Conservation (phyloP, 2,888 invertebrate genomes). For the Caenorhabditis drosophilae region DNA sequence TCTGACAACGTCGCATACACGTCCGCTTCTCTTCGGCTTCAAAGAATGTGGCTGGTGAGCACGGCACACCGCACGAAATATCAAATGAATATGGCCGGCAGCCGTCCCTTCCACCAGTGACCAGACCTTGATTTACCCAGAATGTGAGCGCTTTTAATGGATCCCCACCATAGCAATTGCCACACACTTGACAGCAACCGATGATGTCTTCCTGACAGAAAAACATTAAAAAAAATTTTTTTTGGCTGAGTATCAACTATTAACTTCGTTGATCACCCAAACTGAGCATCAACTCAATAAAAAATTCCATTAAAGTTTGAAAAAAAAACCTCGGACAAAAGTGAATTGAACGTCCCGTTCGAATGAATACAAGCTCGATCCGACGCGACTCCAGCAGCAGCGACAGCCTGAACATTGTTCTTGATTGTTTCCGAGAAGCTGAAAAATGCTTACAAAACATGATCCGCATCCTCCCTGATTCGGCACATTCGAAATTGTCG, state of each 20-base stretch:
- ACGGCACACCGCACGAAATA: conserved; percentile 63
- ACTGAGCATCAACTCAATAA: no score
- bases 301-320: not conserved
- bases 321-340: conserved; percentile 36
- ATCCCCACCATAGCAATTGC: conserved; percentile 68
- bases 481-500: conserved; percentile 60
- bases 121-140: conserved; percentile 66
- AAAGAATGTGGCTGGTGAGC: conserved; percentile 64
- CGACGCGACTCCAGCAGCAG: conserved; percentile 66
- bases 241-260: no score
- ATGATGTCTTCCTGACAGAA: conserved; percentile 48
- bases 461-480: conserved; percentile 69
- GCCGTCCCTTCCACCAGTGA: conserved; percentile 65
- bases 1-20: conserved; percentile 62
- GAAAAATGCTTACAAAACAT: conserved; percentile 57
- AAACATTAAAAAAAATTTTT: no score
- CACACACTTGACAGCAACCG: conserved; percentile 66
- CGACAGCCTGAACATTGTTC: conserved; percentile 56
- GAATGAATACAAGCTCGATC: conserved; percentile 67
- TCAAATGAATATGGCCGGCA: conserved; percentile 66
- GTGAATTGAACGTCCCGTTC: conserved; percentile 61
- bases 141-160: conserved; percentile 67
- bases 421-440: no score
- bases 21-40: conserved; percentile 60
- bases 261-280: no score